Base-by-base conservation (phyloP, 2,888 invertebrate genomes). In the Melanchra persicariae region DNA sequence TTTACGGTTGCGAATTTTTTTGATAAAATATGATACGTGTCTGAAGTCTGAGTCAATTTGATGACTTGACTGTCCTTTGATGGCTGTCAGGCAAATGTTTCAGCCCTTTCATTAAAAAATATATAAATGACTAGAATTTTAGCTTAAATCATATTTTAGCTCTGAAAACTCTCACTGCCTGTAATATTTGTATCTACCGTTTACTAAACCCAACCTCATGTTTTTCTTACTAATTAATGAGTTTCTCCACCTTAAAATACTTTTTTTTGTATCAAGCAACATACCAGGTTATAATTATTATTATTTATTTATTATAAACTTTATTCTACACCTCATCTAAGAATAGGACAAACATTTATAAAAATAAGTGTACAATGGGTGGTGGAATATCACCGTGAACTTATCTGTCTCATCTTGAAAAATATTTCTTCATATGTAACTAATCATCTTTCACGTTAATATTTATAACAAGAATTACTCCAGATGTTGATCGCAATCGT, bases 401-500 rank as follows among this genome's bases (percentile, higher is more conserved):
- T 30, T 24, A 22, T 40, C 15, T 19, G 22, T 24, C 7, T 55
- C 26, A 19, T 30, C 3, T 1, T 5, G n/a, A 24, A 47, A 47
- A 70, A 37, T 22, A 3, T 22, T 17, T 3, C 49, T 12, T 3
- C 12, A 9, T 9, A 22, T 26, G 26, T 30, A 9, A 43, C 3
- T 30, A 47, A 52, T 34, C 7, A 43, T 7, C 10, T 12, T 15
- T 10, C 3, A 26, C 19, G 24, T 51, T 17, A 67, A 22, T 22
- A 54, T 37, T 5, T 19, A 7, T 26, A 22, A 37, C 19, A 43
- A 24, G 17, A 65, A 66, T 40, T 43, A 79, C 24, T 54, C 12
- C n/a, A 59, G 9, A 34, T 15, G 43, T 47, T 63, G 67, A 74
- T 79, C 51, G 8, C 22, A 47, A 60, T 57, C n/a, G 26, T 17